Evolutionary conservation across 1,140 invertebrate genomes (phyloP).

Genomic region (Penaeus chinensis): DNA sequence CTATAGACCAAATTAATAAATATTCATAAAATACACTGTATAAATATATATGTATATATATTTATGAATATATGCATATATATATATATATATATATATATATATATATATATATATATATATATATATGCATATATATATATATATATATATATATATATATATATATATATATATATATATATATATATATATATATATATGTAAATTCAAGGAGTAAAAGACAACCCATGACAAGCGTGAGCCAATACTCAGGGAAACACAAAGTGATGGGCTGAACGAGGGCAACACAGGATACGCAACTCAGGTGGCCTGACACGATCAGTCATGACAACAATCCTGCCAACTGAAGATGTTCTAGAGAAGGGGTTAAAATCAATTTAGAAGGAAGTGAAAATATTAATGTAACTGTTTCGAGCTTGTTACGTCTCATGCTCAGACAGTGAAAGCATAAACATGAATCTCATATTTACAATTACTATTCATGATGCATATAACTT

Average conservation of each 20-base stretch:
- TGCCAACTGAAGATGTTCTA: not conserved
- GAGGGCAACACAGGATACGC: not conserved
- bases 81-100: conserved; percentile 2
- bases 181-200: conserved; percentile 12
- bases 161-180: conserved; percentile 18
- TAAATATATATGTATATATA: not conserved
- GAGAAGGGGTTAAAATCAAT: conserved; percentile 11
- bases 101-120: not conserved
- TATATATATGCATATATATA: not conserved
- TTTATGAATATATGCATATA: not conserved
- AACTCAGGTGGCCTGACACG: conserved; percentile 5
- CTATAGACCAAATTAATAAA: too few relatives aligned
- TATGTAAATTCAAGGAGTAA: not conserved
- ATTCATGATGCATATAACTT: not conserved
- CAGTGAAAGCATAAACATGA: not conserved
- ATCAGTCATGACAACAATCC: conserved; percentile 22
- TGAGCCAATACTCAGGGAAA: too few relatives aligned
- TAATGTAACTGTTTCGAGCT: not conserved
- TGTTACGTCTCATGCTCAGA: conserved; percentile 1
- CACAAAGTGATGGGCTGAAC: not conserved
- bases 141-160: not conserved
- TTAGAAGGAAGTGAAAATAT: conserved; percentile 12
- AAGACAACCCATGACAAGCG: too few relatives aligned
- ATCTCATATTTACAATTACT: conserved; percentile 4
- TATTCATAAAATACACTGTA: not conserved